Conservation (phyloP, 2,113 vertebrate species). For the Illadopsis cleaveri region DNA sequence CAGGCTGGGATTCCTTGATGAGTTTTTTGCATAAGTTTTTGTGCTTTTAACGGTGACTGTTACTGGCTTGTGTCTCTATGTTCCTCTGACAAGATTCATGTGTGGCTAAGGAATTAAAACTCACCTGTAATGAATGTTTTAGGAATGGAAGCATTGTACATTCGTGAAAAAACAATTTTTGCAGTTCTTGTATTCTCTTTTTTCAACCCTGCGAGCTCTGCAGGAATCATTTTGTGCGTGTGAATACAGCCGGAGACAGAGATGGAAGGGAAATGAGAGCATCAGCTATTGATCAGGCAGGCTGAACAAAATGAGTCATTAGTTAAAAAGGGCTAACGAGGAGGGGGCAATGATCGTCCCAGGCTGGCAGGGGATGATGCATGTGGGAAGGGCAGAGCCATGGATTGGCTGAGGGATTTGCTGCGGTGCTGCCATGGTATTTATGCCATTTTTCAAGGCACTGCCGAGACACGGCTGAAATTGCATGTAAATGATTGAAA, state of each 20-base stretch:
- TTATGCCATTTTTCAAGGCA: background rate
- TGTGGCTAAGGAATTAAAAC: background rate
- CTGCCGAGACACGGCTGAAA: background rate
- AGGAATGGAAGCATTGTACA: background rate
- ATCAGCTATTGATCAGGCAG: background rate
- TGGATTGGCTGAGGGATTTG: background rate
- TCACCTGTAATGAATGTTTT: background rate
- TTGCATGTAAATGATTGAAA: background rate
- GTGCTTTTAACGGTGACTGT: background rate
- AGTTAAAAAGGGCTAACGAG: background rate
- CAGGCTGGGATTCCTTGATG: background rate
- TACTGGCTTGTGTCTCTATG: background rate
- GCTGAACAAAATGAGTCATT: background rate
- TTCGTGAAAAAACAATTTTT: background rate
- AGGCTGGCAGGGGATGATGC: background rate
- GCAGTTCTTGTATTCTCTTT: background rate
- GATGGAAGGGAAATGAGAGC: background rate
- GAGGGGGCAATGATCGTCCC: background rate
- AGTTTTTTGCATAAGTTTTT: background rate
- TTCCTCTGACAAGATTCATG: background rate
- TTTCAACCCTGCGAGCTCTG: background rate
- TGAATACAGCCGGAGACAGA: background rate
- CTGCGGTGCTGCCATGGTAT: background rate
- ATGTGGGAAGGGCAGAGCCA: background rate
- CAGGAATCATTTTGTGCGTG: rapidly evolving